Evolutionary conservation across 2,113 vertebrate genomes (phyloP).

Genomic region (Solenodon paradoxus): DNA sequence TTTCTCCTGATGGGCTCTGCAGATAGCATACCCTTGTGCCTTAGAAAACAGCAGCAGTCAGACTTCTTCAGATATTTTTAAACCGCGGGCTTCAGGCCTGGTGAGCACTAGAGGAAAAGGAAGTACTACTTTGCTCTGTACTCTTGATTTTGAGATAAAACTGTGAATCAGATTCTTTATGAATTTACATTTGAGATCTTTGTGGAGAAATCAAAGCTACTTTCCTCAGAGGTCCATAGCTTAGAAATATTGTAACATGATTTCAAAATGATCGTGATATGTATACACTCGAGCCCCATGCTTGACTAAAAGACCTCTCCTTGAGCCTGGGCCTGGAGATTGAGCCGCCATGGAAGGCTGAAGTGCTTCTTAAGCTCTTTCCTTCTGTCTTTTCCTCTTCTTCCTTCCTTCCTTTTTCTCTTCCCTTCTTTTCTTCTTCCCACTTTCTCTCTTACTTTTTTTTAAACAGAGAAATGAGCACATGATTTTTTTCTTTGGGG

Average conservation of each 20-base stretch:
- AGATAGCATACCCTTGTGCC: background rate
- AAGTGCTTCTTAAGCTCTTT: rapidly evolving
- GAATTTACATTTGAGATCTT: background rate
- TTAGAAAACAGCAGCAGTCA: background rate
- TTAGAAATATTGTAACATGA: background rate
- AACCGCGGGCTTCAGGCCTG: background rate
- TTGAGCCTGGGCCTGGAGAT: background rate
- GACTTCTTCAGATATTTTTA: background rate
- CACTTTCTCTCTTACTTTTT: background rate
- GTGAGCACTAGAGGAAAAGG: background rate
- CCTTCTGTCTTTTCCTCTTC: rapidly evolving
- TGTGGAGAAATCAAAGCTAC: background rate
- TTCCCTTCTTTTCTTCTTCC: background rate
- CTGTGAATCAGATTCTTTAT: background rate
- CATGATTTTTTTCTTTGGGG: background rate
- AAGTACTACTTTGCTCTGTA: background rate
- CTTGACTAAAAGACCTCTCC: background rate
- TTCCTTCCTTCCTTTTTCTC: too few relatives aligned
- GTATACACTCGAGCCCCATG: background rate
- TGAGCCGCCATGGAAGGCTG: rapidly evolving
- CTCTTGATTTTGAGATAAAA: background rate
- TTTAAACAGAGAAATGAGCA: background rate
- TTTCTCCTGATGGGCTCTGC: background rate
- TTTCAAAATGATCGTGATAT: background rate
- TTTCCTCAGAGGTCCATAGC: background rate